phyloP scores from a whole-genome alignment of 2,113 vertebrate species.

The Synodontis membranacea region DNA sequence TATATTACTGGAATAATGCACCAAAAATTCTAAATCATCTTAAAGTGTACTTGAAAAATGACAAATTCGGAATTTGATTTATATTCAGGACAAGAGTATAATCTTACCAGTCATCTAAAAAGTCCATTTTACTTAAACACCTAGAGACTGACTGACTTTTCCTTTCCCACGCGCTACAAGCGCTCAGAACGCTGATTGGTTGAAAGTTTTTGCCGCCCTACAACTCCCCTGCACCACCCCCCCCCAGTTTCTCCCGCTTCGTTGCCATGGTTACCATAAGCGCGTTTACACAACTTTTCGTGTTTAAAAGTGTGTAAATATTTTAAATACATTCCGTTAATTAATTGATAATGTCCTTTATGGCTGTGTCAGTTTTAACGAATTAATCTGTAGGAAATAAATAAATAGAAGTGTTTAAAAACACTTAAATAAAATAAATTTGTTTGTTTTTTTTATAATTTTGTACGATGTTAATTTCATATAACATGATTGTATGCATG shows the following conservation, averaged over 20 bases:
- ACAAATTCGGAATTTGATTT: not conserved
- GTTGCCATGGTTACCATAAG: not conserved
- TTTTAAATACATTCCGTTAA: not conserved
- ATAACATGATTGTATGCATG: not conserved
- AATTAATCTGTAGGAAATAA: not conserved
- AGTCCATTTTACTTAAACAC: not conserved
- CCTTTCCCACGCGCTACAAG: not conserved
- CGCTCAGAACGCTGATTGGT: not conserved
- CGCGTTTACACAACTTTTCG: not conserved
- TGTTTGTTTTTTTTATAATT: no score
- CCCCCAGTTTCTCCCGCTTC: no score
- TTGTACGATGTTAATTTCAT: not conserved
- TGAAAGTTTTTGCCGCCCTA: not conserved
- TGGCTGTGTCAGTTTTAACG: not conserved
- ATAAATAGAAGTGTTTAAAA: not conserved
- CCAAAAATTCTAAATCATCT: no score
- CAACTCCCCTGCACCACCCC: not conserved
- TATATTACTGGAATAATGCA: not conserved
- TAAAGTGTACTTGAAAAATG: not conserved
- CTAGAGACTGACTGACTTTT: not conserved
- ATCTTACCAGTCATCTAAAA: not conserved
- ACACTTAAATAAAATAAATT: no score
- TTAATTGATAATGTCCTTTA: not conserved
- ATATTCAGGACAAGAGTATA: not conserved
- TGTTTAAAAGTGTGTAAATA: not conserved